These are phyloP conservation scores for Sebastiscus tertius DNA, from an alignment of 2,797 vertebrate species.

Conservation along the genomic window DNA sequence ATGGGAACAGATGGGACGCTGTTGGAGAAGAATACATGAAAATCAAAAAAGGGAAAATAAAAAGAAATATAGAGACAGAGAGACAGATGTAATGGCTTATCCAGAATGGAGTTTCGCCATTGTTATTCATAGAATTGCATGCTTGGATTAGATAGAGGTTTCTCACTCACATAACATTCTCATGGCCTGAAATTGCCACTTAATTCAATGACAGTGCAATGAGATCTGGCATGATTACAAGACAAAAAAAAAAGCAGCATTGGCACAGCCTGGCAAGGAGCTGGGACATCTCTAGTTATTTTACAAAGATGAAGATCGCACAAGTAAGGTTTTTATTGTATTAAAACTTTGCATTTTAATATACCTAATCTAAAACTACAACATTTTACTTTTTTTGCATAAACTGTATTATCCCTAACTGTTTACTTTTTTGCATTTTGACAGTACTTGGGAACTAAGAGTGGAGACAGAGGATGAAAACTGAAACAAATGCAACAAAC, in stretches of 20 bases:
- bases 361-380: neutral
- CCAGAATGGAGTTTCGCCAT: conserved; percentile 47
- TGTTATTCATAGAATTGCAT: conserved; percentile 76
- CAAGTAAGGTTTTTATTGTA: neutral
- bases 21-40: neutral
- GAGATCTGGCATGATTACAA: conserved; percentile 54
- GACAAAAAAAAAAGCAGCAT: neutral
- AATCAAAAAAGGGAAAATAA: conserved; percentile 13
- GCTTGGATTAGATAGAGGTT: conserved; percentile 61
- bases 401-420: neutral
- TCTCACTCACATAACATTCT: conserved; percentile 50
- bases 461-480: neutral
- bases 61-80: conserved; percentile 28
- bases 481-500: neutral
- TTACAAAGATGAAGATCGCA: neutral
- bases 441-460: neutral
- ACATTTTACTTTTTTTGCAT: neutral
- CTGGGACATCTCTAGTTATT: conserved; percentile 3
- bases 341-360: neutral
- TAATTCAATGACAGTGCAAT: conserved; percentile 67
- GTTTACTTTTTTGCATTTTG: neutral
- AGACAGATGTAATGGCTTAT: conserved; percentile 58
- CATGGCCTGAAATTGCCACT: conserved; percentile 70
- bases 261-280: conserved; percentile 14
- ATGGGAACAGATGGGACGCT: conserved; percentile 9